Percentiles rank a stretch among this genome's conserved stretches.
Evolutionary conservation across 2,888 invertebrate genomes (phyloP).

Genomic region (Drosophila nr. perissopoda): DNA sequence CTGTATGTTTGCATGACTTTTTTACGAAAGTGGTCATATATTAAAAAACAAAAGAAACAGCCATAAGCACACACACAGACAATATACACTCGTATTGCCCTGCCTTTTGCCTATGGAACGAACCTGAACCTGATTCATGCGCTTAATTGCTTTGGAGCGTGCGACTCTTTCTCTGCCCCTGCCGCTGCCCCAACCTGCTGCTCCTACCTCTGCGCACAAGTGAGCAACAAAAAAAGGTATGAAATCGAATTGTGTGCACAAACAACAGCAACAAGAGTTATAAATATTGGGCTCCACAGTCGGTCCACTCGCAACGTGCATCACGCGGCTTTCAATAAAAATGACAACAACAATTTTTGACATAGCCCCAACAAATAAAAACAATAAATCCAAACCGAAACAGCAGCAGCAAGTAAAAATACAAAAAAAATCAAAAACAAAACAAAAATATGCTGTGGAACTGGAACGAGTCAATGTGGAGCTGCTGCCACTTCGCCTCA

Average conservation of each 20-base stretch:
- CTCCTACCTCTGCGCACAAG: conserved; percentile 8
- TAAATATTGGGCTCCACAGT: conserved; percentile 43
- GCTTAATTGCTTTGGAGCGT: conserved; percentile 83
- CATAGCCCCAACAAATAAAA: conserved; percentile 40
- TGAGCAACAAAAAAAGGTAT: conserved; percentile 65
- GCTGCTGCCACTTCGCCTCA: conserved; percentile 28
- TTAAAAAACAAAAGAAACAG: conserved; percentile 33
- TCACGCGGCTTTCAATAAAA: conserved; percentile 66
- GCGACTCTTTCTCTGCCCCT: conserved; percentile 47
- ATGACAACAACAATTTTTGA: conserved; percentile 71
- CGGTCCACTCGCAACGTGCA: conserved; percentile 37
- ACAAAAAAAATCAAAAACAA: not conserved
- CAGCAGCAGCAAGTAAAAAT: not conserved
- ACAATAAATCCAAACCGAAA: conserved; percentile 7
- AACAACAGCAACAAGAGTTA: conserved; percentile 67
- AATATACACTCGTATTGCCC: conserved; percentile 38
- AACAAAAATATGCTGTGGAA: conserved; percentile 59
- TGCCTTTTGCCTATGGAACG: conserved; percentile 64
- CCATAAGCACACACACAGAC: conserved; percentile 34
- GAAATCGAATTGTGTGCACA: conserved; percentile 75
- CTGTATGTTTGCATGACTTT: conserved; percentile 27
- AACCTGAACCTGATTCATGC: conserved; percentile 81
- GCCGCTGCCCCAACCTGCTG: conserved; percentile 16
- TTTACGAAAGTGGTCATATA: conserved; percentile 59
- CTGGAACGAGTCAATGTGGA: conserved; percentile 53